phyloP scores from a whole-genome alignment of 2,888 invertebrate genomes.

The Helleia helle region DNA sequence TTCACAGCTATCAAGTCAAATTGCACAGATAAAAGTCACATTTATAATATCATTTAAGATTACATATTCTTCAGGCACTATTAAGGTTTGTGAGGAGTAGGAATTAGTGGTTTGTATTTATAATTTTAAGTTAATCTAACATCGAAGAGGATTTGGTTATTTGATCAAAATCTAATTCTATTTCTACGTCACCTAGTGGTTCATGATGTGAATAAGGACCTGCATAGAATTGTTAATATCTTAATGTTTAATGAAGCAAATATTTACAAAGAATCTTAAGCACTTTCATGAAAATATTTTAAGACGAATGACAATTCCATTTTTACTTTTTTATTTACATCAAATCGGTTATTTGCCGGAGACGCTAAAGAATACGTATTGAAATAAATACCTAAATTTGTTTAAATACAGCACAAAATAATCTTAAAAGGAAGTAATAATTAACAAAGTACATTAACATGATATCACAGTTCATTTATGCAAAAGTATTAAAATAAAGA shows the following conservation, averaged over 20 bases:
- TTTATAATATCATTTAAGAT: background rate
- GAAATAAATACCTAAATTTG: conserved; percentile 23
- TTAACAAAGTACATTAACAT: conserved; percentile 63
- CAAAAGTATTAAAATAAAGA: conserved; percentile 46
- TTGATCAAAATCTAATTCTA: conserved; percentile 3
- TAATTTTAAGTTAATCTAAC: background rate
- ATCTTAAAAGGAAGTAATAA: conserved; percentile 53
- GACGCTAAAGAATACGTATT: conserved; percentile 24
- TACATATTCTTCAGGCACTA: conserved; percentile 2
- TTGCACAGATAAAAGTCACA: no score
- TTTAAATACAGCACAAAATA: conserved; percentile 28
- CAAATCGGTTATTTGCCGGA: conserved; percentile 42
- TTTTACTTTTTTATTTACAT: conserved; percentile 46
- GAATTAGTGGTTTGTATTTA: background rate
- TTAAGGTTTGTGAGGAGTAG: conserved; percentile 11
- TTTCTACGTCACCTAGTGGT: background rate
- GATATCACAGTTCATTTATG: conserved; percentile 74
- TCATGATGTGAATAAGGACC: conserved; percentile 5
- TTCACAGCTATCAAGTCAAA: conserved; percentile 2
- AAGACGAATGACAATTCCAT: conserved; percentile 64
- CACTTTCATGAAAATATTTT: conserved; percentile 35
- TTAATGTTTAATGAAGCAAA: conserved; percentile 29
- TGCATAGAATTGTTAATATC: background rate
- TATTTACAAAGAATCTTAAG: conserved; percentile 59
- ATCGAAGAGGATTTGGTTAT: background rate